Evolutionary conservation across 2,113 vertebrate species (phyloP).

Genomic region (Pseudopipra pipra): DNA sequence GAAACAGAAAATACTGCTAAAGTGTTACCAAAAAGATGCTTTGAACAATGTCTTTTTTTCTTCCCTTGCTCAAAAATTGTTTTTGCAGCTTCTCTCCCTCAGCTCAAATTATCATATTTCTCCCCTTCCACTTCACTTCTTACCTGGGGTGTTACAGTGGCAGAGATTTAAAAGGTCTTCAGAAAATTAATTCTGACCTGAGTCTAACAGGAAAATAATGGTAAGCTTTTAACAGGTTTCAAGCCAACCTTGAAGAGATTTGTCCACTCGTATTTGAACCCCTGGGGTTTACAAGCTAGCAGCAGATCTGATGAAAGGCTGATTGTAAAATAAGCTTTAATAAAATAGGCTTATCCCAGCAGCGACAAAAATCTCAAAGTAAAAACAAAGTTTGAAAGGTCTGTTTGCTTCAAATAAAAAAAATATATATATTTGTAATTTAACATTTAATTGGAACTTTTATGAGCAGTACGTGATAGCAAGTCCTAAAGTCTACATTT

Average conservation of each 20-base stretch:
- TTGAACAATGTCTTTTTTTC: accelerated
- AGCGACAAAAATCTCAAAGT: conserved; percentile 22
- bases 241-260: neutral
- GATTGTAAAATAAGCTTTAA: conserved; percentile 52
- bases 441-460: conserved; percentile 46
- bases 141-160: neutral
- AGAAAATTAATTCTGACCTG: neutral
- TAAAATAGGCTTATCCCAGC: neutral
- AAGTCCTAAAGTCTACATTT: neutral
- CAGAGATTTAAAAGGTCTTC: neutral
- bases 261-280: neutral
- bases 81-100: neutral
- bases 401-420: neutral
- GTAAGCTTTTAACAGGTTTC: neutral
- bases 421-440: neutral
- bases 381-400: conserved; percentile 41
- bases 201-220: neutral
- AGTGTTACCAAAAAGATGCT: neutral
- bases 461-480: neutral
- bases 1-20: neutral
- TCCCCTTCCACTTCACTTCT: neutral
- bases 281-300: neutral
- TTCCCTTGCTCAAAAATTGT: neutral
- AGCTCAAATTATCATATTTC: neutral
- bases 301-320: conserved; percentile 35